Percentiles rank a stretch among this genome's conserved stretches.
These are phyloP conservation scores for Brachionus rubens DNA, from an alignment of 1,140 invertebrate genomes.

Conservation along the genomic window DNA sequence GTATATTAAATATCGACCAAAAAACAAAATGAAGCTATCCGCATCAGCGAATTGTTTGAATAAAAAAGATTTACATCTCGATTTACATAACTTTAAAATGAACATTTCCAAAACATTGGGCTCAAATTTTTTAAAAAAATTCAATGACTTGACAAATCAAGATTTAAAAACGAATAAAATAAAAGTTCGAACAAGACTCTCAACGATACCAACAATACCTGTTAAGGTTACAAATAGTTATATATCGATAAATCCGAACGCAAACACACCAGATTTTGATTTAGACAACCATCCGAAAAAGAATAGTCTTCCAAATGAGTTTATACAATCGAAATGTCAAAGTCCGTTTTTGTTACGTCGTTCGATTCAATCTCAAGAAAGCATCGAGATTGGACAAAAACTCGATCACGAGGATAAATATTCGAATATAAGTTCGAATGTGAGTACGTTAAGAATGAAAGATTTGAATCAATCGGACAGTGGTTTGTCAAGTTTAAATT, in stretches of 20 bases:
- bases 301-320: neutral
- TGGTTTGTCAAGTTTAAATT: slow-evolving; percentile 35
- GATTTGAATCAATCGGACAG: neutral
- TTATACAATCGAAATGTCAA: neutral
- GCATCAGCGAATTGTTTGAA: slow-evolving; percentile 16
- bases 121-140: slow-evolving; percentile 38
- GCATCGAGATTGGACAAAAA: neutral
- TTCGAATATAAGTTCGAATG: slow-evolving; percentile 18
- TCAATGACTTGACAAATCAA: neutral
- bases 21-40: neutral
- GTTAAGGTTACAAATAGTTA: slow-evolving; percentile 13
- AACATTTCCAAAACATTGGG: slow-evolving; percentile 4
- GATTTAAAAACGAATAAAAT: neutral
- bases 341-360: slow-evolving; percentile 19
- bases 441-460: slow-evolving; percentile 1
- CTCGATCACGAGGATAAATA: neutral
- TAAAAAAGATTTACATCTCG: slow-evolving; percentile 6
- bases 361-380: slow-evolving; percentile 10
- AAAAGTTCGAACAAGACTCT: neutral
- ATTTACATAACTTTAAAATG: slow-evolving; percentile 36
- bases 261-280: neutral
- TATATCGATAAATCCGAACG: neutral
- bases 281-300: neutral
- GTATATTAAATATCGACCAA: neutral
- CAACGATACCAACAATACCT: slow-evolving; percentile 9